A percentile compares a stretch with the other conserved stretches of the same genome.
Conservation (phyloP, 2,113 vertebrate genomes). For the Psilopsiagon aurifrons region DNA sequence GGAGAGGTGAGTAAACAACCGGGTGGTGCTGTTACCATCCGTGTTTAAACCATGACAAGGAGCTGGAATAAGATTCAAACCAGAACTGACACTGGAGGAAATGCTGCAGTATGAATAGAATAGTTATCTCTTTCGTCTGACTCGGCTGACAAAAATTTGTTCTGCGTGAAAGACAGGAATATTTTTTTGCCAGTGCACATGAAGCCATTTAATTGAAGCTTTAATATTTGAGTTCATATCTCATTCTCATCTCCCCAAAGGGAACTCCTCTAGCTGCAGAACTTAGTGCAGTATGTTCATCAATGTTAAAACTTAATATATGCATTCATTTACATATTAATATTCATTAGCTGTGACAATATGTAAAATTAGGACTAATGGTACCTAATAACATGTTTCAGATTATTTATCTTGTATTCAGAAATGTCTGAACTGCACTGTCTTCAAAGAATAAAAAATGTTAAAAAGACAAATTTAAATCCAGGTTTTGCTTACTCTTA, state of each 20-base stretch:
- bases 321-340: neutral
- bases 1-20: neutral
- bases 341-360: neutral
- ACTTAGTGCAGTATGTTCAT: neutral
- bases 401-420: neutral
- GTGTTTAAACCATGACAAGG: neutral
- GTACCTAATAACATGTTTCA: neutral
- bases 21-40: neutral
- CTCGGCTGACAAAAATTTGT: neutral
- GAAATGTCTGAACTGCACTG: neutral
- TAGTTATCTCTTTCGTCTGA: neutral
- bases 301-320: neutral
- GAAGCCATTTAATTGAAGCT: neutral
- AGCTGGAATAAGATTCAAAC: neutral
- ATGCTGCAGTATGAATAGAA: neutral
- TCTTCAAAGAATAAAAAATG: neutral
- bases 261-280: neutral
- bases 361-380: neutral
- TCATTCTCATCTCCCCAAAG: neutral
- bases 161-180: neutral
- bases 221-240: neutral
- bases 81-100: neutral
- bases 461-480: neutral
- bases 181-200: neutral
- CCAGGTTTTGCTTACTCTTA: neutral